Evolutionary conservation across 2,797 vertebrate genomes (phyloP), one percentile per base, ranked within the genome.

Genomic region (Eurystomus glaucurus): DNA sequence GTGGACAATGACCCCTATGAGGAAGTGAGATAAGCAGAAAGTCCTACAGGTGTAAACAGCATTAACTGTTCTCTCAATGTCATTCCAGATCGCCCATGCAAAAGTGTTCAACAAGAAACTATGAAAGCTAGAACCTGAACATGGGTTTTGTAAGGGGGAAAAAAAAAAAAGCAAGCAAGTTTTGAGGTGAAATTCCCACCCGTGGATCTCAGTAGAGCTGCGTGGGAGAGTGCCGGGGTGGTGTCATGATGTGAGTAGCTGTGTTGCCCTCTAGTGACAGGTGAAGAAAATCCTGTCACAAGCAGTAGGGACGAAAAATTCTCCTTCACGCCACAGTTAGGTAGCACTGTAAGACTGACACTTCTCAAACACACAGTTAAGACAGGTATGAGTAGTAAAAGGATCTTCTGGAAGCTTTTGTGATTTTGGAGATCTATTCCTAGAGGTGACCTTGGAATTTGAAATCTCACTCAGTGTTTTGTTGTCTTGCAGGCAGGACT

Each of bases 261-360:
- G 78, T 52, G 48, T 62, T 91, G 96, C 95, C 96, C 93, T 96
- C 96, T 95, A 78, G 85, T 61, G 97, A 88, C 89, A 61, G 45
- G 74, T 77, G 20, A 65, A 62, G 68, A 58, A 58, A 93, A 41
- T 31, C 41, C 51, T 23, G 6, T 20, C 52, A 3, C 43, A 2
- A 29, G 45, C 55, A 3, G 1, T n/a, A 41, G 72, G 33, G 12
- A 15, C 0, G 0, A 14, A 2, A 35, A 37, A 5, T 41, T 21
- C 52, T 9, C n/a, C 35, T 6, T 11, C 62, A 2, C 0, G 0
- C 9, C 14, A 1, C 1, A 4, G 18, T 3, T 5, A 3, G 35
- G 39, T 5, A 15, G 35, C 19, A 1, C 20, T 4, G 2, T 11
- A 1, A 26, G 9, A 2, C n/a, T 20, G 39, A 1, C 4, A 0